phyloP scores from a whole-genome alignment of 2,888 invertebrate genomes.

The Flexamia atlantica region DNA sequence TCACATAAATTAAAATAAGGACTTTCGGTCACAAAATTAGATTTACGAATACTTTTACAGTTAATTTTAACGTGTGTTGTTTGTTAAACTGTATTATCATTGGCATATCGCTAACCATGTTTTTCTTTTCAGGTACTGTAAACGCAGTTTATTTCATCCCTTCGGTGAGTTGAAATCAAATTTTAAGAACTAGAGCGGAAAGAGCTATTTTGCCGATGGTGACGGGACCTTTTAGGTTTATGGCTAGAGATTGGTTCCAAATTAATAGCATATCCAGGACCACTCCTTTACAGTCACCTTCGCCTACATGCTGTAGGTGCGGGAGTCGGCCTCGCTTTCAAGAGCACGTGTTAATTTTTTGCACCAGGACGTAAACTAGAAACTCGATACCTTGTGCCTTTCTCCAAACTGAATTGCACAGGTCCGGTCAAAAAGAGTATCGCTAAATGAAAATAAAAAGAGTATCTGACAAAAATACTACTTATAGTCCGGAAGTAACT shows the following conservation, averaged over 20 bases:
- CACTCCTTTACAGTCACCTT: conserved; percentile 28
- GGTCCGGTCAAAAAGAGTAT: too few species aligned
- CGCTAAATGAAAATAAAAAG: too few species aligned
- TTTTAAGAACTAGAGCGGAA: neutral
- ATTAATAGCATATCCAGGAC: neutral
- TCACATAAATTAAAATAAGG: too few species aligned
- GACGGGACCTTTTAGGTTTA: neutral
- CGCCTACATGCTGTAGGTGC: conserved; percentile 13
- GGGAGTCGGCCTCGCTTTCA: neutral
- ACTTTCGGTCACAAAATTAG: too few species aligned
- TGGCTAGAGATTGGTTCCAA: neutral
- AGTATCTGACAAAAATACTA: too few species aligned
- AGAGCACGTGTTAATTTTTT: neutral
- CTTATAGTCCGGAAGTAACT: too few species aligned
- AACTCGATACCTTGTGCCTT: neutral
- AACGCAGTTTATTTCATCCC: neutral
- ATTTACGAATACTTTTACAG: too few species aligned
- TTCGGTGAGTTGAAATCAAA: neutral
- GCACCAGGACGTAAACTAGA: neutral
- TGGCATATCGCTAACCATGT: too few species aligned
- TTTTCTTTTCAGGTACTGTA: neutral
- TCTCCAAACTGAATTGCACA: too few species aligned
- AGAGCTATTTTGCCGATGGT: too few species aligned
- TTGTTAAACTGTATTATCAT: too few species aligned
- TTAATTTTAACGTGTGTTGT: too few species aligned